A percentile compares a stretch with the other conserved stretches of the same genome.
Conservation (phyloP, 2,888 invertebrate species). For the Mesorhabditis sp. region DNA sequence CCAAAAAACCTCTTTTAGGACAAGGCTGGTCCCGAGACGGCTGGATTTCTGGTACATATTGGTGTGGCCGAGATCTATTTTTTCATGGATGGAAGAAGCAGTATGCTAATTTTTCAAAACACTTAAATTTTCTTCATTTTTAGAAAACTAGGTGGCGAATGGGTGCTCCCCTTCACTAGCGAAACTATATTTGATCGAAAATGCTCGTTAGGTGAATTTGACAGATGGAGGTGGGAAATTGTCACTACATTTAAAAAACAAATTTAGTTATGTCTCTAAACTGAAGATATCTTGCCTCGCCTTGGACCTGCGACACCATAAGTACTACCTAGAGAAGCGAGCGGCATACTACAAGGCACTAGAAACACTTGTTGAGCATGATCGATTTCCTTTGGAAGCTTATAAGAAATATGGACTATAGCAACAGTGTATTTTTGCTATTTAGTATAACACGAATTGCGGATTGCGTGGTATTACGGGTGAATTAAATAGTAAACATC, state of each 20-base stretch:
- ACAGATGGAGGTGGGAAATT: neutral
- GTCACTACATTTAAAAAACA: too few relatives aligned
- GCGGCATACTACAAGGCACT: neutral
- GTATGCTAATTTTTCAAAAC: too few relatives aligned
- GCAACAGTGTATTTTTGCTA: too few relatives aligned
- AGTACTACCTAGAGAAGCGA: neutral
- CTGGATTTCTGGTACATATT: neutral
- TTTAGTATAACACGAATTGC: too few relatives aligned
- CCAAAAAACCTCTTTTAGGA: neutral
- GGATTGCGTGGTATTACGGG: too few relatives aligned
- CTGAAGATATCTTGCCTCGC: neutral
- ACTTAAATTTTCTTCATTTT: neutral
- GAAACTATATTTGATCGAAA: neutral
- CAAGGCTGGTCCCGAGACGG: neutral
- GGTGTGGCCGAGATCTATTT: neutral
- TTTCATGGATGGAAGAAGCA: neutral
- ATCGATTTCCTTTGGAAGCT: neutral
- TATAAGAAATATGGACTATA: neutral
- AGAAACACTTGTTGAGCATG: neutral
- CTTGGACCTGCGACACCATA: neutral
- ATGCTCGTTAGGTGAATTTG: neutral
- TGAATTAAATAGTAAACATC: too few relatives aligned
- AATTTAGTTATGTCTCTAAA: neutral
- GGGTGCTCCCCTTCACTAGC: neutral
- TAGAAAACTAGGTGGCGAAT: slow-evolving; percentile 2